Evolutionary conservation across 1,140 invertebrate species (phyloP).

Genomic region (Melipona quadrifasciata): DNA sequence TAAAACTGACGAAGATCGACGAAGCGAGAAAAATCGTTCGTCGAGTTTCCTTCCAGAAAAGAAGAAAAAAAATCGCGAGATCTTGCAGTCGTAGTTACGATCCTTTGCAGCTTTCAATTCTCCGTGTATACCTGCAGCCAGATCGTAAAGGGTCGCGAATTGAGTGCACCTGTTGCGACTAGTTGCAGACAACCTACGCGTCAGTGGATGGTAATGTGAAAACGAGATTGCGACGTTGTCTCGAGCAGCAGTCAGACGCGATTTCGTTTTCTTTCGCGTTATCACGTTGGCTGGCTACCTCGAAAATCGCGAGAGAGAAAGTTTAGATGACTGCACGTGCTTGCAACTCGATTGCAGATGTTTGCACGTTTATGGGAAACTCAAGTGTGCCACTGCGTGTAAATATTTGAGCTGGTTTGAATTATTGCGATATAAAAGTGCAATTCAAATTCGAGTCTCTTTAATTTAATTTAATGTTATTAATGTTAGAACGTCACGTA

Average conservation of each 20-base stretch:
- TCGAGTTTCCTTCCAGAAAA: neutral
- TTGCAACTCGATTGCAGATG: neutral
- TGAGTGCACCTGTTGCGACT: conserved; percentile 67
- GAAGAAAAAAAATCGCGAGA: conserved; percentile 9
- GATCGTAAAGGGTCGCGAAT: conserved; percentile 64
- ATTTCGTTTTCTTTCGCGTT: no score
- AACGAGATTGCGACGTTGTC: neutral
- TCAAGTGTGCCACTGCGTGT: neutral
- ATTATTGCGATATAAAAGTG: no score
- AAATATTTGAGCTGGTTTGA: no score
- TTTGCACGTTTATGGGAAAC: neutral
- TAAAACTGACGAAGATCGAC: neutral
- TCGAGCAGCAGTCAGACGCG: neutral
- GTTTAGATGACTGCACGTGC: no score
- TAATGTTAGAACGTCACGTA: no score
- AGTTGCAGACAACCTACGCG: conserved; percentile 35
- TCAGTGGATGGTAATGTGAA: conserved; percentile 11
- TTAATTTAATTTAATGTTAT: no score
- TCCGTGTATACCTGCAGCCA: conserved; percentile 28
- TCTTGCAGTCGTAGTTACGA: conserved; percentile 22
- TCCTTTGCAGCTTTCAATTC: neutral
- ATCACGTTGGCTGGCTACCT: neutral
- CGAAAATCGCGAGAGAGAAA: neutral
- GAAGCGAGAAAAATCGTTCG: neutral
- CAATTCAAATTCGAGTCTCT: no score